Conservation (phyloP, 2,113 vertebrate genomes). For the Cyprinodon tularosa region DNA sequence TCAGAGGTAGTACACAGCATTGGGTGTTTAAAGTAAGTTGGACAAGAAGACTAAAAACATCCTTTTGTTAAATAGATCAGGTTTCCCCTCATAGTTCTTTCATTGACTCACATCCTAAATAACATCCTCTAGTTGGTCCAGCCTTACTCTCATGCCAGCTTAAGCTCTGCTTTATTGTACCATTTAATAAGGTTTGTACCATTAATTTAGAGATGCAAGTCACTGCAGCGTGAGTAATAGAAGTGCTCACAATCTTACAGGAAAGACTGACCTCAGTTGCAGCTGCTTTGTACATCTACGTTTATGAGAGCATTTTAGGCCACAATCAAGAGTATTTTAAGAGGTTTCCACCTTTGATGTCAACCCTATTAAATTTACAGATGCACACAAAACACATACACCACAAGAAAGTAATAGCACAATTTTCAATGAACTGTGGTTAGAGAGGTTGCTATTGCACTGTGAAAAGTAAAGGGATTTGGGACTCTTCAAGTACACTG, state of each 20-base stretch:
- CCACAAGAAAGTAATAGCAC: conserved; percentile 20
- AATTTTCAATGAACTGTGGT: conserved; percentile 53
- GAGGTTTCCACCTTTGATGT: conserved; percentile 50
- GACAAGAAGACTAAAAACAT: conserved; percentile 46
- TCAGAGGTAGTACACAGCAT: conserved; percentile 39
- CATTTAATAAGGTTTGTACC: background rate
- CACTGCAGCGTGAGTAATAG: conserved; percentile 9
- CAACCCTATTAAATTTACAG: conserved; percentile 31
- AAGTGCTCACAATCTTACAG: conserved; percentile 23
- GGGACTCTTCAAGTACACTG: conserved; percentile 45
- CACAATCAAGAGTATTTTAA: conserved; percentile 29
- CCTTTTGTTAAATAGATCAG: background rate
- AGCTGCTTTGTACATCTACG: conserved; percentile 41
- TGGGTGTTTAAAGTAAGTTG: conserved; percentile 56
- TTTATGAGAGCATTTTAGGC: conserved; percentile 34
- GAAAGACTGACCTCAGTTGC: conserved; percentile 58
- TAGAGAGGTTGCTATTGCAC: conserved; percentile 55
- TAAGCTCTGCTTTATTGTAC: background rate
- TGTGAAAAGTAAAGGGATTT: conserved; percentile 54
- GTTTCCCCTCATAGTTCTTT: background rate
- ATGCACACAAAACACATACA: conserved; percentile 13
- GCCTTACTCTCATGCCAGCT: background rate
- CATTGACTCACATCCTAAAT: background rate
- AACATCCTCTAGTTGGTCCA: background rate
- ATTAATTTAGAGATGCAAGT: conserved; percentile 1